Percentiles rank a stretch among this genome's conserved stretches.
Evolutionary conservation across 2,113 vertebrate genomes (phyloP).

Genomic region (Zosterops hypoxanthus): DNA sequence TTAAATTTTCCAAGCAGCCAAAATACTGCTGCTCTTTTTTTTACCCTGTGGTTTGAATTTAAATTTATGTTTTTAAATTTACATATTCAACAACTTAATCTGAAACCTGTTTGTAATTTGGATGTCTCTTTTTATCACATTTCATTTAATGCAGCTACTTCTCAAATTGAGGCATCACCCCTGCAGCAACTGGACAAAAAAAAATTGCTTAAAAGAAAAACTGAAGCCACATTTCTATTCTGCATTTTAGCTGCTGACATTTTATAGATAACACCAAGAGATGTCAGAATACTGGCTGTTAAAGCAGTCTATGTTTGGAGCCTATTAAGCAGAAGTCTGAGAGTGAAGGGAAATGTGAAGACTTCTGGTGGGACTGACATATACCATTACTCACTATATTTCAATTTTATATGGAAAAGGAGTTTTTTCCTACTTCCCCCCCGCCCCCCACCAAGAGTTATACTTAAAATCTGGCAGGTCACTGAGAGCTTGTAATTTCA

Average conservation of each 20-base stretch:
- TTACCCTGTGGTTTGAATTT: slow-evolving; percentile 18
- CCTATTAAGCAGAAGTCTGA: slow-evolving; percentile 46
- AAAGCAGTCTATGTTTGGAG: slow-evolving; percentile 54
- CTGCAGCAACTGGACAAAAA: slow-evolving; percentile 35
- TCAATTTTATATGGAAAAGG: background rate
- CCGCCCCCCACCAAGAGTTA: background rate
- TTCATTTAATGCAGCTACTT: slow-evolving; percentile 25
- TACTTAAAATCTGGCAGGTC: background rate
- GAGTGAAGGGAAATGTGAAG: slow-evolving; percentile 33
- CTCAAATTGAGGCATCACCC: slow-evolving; percentile 53
- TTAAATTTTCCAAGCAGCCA: slow-evolving; percentile 4
- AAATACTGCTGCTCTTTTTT: background rate
- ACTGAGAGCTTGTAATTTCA: background rate
- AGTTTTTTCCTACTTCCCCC: background rate
- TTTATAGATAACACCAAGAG: slow-evolving; percentile 62
- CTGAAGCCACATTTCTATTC: slow-evolving; percentile 27
- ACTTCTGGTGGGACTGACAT: slow-evolving; percentile 18
- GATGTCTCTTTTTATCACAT: slow-evolving; percentile 24
- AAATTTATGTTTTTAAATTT: slow-evolving; percentile 54
- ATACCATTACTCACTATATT: slow-evolving; percentile 8
- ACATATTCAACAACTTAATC: slow-evolving; percentile 33
- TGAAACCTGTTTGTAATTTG: slow-evolving; percentile 42
- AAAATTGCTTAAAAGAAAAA: slow-evolving; percentile 32
- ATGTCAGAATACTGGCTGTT: slow-evolving; percentile 63
- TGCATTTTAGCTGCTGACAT: slow-evolving; percentile 59